These are phyloP conservation scores for Scolanthus callimorphus DNA, from an alignment of 92 coral and sea anemone genomes.

Conservation along the genomic window DNA sequence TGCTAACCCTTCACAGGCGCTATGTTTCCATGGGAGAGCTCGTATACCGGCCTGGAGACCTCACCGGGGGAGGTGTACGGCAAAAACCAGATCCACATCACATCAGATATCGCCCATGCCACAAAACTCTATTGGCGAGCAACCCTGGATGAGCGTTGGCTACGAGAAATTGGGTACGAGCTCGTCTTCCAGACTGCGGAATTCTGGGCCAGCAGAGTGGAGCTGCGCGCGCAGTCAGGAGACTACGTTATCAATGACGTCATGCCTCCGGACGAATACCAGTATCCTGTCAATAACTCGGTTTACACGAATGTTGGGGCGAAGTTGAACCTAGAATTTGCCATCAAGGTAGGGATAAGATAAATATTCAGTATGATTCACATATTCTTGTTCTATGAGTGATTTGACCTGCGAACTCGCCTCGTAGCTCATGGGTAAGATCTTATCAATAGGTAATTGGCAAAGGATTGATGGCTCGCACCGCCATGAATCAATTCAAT, in stretches of 20 bases:
- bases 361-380: too few relatives aligned
- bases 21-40: slow-evolving; percentile 96
- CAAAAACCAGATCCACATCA: slow-evolving; percentile 63
- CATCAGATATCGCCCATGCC: slow-evolving; percentile 79
- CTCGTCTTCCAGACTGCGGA: slow-evolving; percentile 75
- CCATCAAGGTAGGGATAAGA: slow-evolving; percentile 50
- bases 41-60: too few relatives aligned
- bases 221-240: slow-evolving; percentile 25
- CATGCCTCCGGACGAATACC: slow-evolving; percentile 90
- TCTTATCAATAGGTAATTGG: too few relatives aligned
- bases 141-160: too few relatives aligned
- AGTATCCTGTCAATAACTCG: slow-evolving; percentile 78
- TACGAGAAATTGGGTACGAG: too few relatives aligned
- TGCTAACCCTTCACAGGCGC: slow-evolving; percentile 53
- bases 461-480: too few relatives aligned
- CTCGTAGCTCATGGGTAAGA: too few relatives aligned
- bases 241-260: slow-evolving; percentile 68
- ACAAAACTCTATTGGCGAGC: slow-evolving; percentile 76
- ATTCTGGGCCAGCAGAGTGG: slow-evolving; percentile 83
- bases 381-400: too few relatives aligned
- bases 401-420: too few relatives aligned
- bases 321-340: too few relatives aligned
- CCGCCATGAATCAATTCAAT: too few relatives aligned
- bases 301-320: too few relatives aligned
- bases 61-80: slow-evolving; percentile 78